phyloP scores from a whole-genome alignment of 2,888 invertebrate species.

The Agapetus fuscipes region DNA sequence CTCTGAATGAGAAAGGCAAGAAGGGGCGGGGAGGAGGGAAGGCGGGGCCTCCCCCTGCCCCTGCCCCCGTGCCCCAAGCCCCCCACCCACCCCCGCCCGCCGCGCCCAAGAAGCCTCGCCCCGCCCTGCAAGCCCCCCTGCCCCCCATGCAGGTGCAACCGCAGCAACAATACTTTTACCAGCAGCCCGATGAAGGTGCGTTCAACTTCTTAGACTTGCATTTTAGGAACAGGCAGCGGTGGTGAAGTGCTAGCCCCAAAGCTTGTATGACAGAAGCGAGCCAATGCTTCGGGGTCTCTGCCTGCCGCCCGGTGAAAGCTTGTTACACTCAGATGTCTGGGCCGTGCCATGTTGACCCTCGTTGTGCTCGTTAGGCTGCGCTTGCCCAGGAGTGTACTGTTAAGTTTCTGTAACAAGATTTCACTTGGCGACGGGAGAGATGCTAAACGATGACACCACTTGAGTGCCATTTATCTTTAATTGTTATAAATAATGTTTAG shows the following conservation, averaged over 20 bases:
- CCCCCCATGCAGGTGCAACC: constrained; percentile 38
- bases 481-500: constrained; percentile 32
- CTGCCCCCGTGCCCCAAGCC: constrained; percentile 24
- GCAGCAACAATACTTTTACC: constrained; percentile 47
- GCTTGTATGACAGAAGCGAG: constrained; percentile 49
- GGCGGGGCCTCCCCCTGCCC: constrained; percentile 32
- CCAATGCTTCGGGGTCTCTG: constrained; percentile 3
- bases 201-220: constrained; percentile 50
- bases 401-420: constrained; percentile 51
- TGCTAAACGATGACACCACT: constrained; percentile 30
- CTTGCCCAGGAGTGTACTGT: too few relatives aligned
- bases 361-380: neutral
- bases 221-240: constrained; percentile 48
- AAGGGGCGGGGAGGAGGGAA: constrained; percentile 29
- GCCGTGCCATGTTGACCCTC: neutral
- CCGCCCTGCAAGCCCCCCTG: constrained; percentile 34
- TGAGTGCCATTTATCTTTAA: constrained; percentile 44
- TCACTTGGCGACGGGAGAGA: constrained; percentile 43
- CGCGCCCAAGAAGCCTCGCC: constrained; percentile 34
- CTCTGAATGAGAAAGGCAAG: constrained; percentile 39
- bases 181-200: constrained; percentile 50
- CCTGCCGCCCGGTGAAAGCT: constrained; percentile 35
- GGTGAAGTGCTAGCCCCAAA: constrained; percentile 50
- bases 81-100: constrained; percentile 39
- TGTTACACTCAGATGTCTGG: constrained; percentile 39